Evolutionary conservation across 2,888 invertebrate genomes (phyloP), one percentile per base, ranked within the genome.

Genomic region (Tachina grossa): DNA sequence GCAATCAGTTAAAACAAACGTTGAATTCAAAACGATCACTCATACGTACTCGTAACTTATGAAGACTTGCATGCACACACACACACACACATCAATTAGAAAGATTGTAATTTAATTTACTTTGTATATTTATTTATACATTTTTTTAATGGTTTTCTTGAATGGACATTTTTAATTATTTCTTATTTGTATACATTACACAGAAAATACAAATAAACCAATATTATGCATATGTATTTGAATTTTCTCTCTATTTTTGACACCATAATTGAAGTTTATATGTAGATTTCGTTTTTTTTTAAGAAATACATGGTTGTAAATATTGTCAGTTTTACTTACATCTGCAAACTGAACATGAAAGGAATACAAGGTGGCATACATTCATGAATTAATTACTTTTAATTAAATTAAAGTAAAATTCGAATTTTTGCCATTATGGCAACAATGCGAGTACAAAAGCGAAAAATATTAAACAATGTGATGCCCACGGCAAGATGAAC

Each of bases 381-480:
- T 59, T 45, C 19, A 83, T 79, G 71, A 75, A 80, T 80, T 84
- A 71, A 84, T 76, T 80, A 72, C 39, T 47, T 84, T 81, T 77
- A 77, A 80, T 81, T 77, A 76, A 76, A 81, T 84, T 72, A 84
- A 84, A 63, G 31, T 55, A 66, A 61, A 77, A 47, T 9, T 41
- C 43, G 59, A 53, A 72, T 76, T 76, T 77, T 41, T 76, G 55
- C 55, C 72, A 72, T 71, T 76, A 76, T n/a, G 41, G n/a, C 49
- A 68, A 45, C 78, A 79, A 68, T 41, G 49, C 1, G 6, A 13
- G 57, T 31, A 31, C 13, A 31, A 13, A 57, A 8, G 57, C 1
- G 13, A 55, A 22, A 55, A 10, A 55, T 22, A 3, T 53, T 22
- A 13, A 9, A 22, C 13, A 57, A 57, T 31, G 31, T 66, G 71